These are phyloP conservation scores for Eonycteris spelaea DNA, from an alignment of 2,113 vertebrate genomes.

Conservation along the genomic window DNA sequence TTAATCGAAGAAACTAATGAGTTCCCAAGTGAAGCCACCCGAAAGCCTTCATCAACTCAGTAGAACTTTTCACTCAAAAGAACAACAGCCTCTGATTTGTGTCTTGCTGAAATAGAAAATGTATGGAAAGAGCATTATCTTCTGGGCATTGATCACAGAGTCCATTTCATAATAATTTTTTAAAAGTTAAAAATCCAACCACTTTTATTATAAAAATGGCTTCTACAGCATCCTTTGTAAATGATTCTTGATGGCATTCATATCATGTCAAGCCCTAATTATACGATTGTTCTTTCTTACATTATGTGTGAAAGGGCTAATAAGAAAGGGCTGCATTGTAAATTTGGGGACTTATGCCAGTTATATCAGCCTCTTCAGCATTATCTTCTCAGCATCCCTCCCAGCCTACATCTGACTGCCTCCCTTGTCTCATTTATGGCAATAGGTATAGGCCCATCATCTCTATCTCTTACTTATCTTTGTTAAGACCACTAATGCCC, in stretches of 20 bases:
- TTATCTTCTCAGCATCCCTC: not conserved
- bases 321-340: not conserved
- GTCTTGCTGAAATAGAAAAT: not conserved
- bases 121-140: not conserved
- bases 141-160: not conserved
- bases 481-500: not conserved
- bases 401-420: accelerated
- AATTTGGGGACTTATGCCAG: not conserved
- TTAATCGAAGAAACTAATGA: not conserved
- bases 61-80: not conserved
- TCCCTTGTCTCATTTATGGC: no score
- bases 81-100: not conserved
- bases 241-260: not conserved
- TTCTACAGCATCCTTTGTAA: not conserved
- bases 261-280: not conserved
- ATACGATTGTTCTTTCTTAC: not conserved
- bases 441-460: not conserved
- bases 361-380: not conserved
- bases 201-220: not conserved
- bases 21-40: not conserved
- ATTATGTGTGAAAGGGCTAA: not conserved
- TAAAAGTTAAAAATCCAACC: not conserved
- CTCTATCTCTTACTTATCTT: not conserved
- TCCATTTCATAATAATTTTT: not conserved
- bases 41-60: not conserved